A percentile compares a stretch with the other conserved stretches of the same genome.
phyloP scores from a whole-genome alignment of 2,797 vertebrate species.

The Sebastes flavidus region DNA sequence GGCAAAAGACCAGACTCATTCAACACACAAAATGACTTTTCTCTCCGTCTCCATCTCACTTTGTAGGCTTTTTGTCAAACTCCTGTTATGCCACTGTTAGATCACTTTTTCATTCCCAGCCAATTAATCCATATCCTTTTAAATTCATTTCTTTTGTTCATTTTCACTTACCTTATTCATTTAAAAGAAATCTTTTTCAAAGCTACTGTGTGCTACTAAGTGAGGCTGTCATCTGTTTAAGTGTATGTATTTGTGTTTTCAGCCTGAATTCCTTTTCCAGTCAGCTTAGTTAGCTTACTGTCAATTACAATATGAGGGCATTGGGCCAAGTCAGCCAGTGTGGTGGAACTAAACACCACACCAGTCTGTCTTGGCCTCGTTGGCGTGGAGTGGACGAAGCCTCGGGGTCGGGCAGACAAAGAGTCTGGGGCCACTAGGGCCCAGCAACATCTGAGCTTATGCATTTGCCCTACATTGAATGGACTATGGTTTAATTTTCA shows the following conservation, averaged over 20 bases:
- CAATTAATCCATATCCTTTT: slow-evolving; percentile 20
- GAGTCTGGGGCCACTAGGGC: neutral
- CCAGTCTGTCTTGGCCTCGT: slow-evolving; percentile 14
- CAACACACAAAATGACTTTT: slow-evolving; percentile 52
- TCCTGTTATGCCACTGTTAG: slow-evolving; percentile 13
- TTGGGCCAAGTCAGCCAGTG: slow-evolving; percentile 9
- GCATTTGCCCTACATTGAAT: neutral
- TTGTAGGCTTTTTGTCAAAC: slow-evolving; percentile 32
- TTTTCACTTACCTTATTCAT: slow-evolving; percentile 6
- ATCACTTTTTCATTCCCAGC: slow-evolving; percentile 17
- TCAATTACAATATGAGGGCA: neutral
- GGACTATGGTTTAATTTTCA: neutral
- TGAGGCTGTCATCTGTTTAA: slow-evolving; percentile 2
- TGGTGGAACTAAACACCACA: slow-evolving; percentile 36
- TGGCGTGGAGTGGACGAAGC: slow-evolving; percentile 9
- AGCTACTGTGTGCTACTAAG: neutral
- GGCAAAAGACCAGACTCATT: slow-evolving; percentile 38
- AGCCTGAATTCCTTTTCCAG: slow-evolving; percentile 14
- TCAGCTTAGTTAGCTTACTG: slow-evolving; percentile 17
- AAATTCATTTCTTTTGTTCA: neutral
- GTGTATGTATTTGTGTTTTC: slow-evolving; percentile 1
- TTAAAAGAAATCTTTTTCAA: neutral
- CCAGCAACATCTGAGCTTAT: neutral
- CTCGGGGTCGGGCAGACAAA: slow-evolving; percentile 17
- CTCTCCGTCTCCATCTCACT: slow-evolving; percentile 40